Evolutionary conservation across 1,140 invertebrate species (phyloP), one percentile per base, ranked within the genome.

Genomic region (Stegodyphus dumicola): DNA sequence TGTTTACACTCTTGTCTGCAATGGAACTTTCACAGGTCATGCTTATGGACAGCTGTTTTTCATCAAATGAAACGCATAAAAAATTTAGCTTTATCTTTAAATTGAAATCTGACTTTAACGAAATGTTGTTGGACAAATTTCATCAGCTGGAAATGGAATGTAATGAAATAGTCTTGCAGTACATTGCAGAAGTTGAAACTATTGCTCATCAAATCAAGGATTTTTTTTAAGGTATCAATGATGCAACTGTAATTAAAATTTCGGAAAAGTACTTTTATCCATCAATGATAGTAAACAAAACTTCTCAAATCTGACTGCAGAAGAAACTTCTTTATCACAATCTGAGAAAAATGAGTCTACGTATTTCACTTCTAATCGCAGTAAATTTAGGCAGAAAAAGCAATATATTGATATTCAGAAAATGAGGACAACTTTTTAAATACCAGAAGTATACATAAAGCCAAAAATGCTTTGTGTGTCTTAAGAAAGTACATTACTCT

Each of bases 31-130:
- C 11, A 11, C 73, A 75, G 15, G 13, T 75, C 7, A 54, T 7
- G 52, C 52, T 75, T 6, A 75, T 5, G 6, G 56, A 65, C 64
- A 77, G 64, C 13, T 77, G 56, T 65, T 13, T 15, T 3, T 48
- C 75, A 65, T 77, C 56, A 49, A 11, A 65, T 4, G 18, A 65
- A 65, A 65, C 65, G 60, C 18, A 65, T 15, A n/a, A 6, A 11
- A 77, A 77, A 66, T 49, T 77, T 33, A 33, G 48, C 60, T 65
- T 33, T 7, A 65, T 77, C 9, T 77, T 65, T n/a, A 10, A 77
- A 52, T 51, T 53, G 33, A 77, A 77, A 75, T 75, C n/a, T 3
- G 73, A 75, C 48, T 75, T 75, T 54, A 74, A 74, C 48, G 54
- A 74, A 74, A 64, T 77, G 75, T 17, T 77, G 33, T 33, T 66